Evolutionary conservation across 1,140 invertebrate genomes (phyloP), one percentile per base, ranked within the genome.

Genomic region (Brachionus angularis): DNA sequence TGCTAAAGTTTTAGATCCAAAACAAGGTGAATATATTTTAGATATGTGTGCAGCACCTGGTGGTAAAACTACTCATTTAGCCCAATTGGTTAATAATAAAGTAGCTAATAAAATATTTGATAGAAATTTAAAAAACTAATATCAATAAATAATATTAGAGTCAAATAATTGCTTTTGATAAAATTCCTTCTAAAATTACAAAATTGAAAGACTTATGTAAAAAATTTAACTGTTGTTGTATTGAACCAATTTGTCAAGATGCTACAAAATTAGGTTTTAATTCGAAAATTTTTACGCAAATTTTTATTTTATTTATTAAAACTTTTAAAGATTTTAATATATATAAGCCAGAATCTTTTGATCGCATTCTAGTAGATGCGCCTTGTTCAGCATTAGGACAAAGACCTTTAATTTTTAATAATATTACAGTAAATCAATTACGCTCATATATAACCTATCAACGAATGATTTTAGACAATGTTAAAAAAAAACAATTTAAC

Each of bases 1-100:
- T 29, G 62, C 62, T 21, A 49, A 27, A 46, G 23, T 67, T 23
- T 23, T 67, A 47, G 62, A 67, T 47, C 95, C 96, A 1, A 91
- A 96, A 83, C 91, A 94, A 82, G 91, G 92, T 79, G 95, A 99
- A 83, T 85, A 87, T 75, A 88, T 98, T 73, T 83, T 99, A 21
- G 96, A 99, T 80, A 91, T 99, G 92, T 91, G 91, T 79, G 87
- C 95, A 7, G 96, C 96, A 1, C 96, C 96, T 3, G 96, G 96
- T 73, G 96, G 96, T 29, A 99, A 99, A 84, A 91, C 94, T 1
- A 93, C 93, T 0, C 93, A 99, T 80, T 96, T 98, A 75, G 85
- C 93, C 72, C 89, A 94, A 0, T 83, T 98, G 10, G 99, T 99
- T 95, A 95, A 94, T 81, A 99, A 99, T 80, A 97, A 94, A 0